phyloP scores from a whole-genome alignment of 2,113 vertebrate species.

The Tachuris rubrigastra region DNA sequence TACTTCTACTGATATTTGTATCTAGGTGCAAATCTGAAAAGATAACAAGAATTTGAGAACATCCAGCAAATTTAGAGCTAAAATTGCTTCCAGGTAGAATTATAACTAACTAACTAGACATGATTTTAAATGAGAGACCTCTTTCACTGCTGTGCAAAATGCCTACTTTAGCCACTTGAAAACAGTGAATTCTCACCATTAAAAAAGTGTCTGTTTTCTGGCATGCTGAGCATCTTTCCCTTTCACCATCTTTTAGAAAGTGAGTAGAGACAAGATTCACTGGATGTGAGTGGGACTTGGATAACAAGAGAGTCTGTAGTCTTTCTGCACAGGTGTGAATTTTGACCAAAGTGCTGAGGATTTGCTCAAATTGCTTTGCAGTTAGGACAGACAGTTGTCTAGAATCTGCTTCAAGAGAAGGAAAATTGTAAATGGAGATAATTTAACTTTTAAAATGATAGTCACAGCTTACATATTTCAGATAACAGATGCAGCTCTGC shows the following conservation, averaged over 20 bases:
- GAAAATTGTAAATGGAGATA: not conserved
- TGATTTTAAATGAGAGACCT: not conserved
- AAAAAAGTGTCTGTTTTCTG: not conserved
- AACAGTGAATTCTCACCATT: not conserved
- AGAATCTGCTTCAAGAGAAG: not conserved
- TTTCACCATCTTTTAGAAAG: not conserved
- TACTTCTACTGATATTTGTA: not conserved
- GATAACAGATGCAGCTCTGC: conserved; percentile 28
- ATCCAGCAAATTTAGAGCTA: not conserved
- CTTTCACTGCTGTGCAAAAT: not conserved
- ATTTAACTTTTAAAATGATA: conserved; percentile 12
- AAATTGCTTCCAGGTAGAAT: not conserved
- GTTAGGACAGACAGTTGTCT: not conserved
- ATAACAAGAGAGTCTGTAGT: not conserved
- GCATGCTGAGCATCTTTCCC: not conserved
- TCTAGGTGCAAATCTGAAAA: not conserved
- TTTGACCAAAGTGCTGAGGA: not conserved
- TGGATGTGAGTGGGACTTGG: not conserved
- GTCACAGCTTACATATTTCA: conserved; percentile 14
- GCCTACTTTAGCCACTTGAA: not conserved
- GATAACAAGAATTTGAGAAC: not conserved
- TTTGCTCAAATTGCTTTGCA: not conserved
- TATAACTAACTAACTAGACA: not conserved
- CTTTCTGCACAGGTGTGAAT: not conserved
- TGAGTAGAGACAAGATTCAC: not conserved